Base-by-base conservation (phyloP, 1,140 invertebrate species). In the Brachionus calyciflorus region DNA sequence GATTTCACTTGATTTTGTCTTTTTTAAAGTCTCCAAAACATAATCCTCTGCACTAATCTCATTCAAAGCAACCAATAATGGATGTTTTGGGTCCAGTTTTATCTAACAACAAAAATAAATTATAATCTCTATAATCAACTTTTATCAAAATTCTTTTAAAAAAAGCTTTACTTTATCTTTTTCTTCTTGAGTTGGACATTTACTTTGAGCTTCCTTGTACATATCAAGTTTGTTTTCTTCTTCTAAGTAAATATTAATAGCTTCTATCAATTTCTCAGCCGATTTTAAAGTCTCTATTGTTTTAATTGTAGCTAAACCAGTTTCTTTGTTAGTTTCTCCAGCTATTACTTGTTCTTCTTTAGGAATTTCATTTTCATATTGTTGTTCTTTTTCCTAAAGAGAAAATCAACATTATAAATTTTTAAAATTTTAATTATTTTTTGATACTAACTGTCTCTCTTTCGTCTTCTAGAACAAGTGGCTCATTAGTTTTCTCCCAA, bases 251-350 rank as follows among this genome's bases (percentile, higher is more conserved):
- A 93, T 85, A 65, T 92, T 90, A 41, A 96, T 83, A 81, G 93
- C 93, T 85, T 96, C 94, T 77, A 95, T 86, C 55, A 98, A 88
- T 44, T 90, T 88, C 82, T 96, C 94, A 63, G 93, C 92, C 68
- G 90, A 91, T 88, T 91, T 92, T 83, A 98, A 91, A 78, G 92
- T 93, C 55, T 92, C 92, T 14, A 93, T 88, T 0, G 93, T 96
- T 87, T 94, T 95, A 79, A 90, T 91, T 0, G 92, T 91, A 2
- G 95, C 91, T 79, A 96, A 86, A 44, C 89, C 89, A 26, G 93
- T 87, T 78, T 91, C 90, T 12, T 90, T 89, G 76, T 86, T 84
- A 2, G 80, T 82, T 79, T 88, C 87, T 5, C 86, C 86, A 41
- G 84, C 80, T 33, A 88, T 83, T 37, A 86, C 87, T 75, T 87